Evolutionary conservation across 2,113 vertebrate genomes (phyloP), one percentile per base, ranked within the genome.

Genomic region (Megaptera novaeangliae): DNA sequence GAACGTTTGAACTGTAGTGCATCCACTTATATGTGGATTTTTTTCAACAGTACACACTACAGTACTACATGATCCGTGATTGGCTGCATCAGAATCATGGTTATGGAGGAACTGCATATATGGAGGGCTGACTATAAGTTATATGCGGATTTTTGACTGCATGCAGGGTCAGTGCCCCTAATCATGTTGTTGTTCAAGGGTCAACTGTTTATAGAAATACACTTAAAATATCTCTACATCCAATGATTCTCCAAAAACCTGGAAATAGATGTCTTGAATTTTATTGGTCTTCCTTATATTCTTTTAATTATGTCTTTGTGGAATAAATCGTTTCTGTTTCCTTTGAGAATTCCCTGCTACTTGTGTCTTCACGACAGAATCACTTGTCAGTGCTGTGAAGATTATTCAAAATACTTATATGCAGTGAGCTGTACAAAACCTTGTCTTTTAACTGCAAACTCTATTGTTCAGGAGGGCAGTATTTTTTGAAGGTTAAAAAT

Each of bases 291-390:
- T 92, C 6, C 36, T 13, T 78, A n/a, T 88, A 86, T 77, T 85
- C 27, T 88, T 95, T 85, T 89, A 86, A 82, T 83, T 93, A 49
- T 59, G 2, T 92, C 46, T 85, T 90, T 90, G 55, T 81, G 44
- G 55, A 88, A 87, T 68, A 88, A 96, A 34, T 82, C n/a, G 27
- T 63, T 95, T 83, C n/a, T 84, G 15, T 91, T 93, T 77, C n/a
- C 39, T 93, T 84, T 84, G 63, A 61, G 69, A 89, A 39, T 69
- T 74, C 41, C n/a, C 29, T 88, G 21, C 39, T 88, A 41, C 46
- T 96, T 78, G 3, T 87, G 41, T 72, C 39, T 78, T 61, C 17
- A 57, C 63, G 41, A 85, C 41, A 88, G 68, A 85, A 85, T 75
- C 77, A 34, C 23, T 89, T 96, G 63, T 86, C 15, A 41, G 1